These are phyloP conservation scores for Serranus cabrilla DNA, from an alignment of 2,797 vertebrate genomes.

Conservation along the genomic window DNA sequence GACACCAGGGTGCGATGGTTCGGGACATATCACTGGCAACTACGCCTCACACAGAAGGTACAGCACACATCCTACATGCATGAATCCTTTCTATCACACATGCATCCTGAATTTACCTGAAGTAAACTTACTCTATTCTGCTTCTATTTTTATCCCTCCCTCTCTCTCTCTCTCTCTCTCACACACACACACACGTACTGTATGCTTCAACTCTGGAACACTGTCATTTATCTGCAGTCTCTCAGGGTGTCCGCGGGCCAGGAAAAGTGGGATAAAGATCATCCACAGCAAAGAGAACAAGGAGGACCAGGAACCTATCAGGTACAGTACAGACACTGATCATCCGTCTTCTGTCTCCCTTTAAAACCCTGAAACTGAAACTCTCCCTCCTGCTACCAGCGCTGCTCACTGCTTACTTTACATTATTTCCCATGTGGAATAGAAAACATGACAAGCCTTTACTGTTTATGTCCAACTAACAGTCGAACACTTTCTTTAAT, in stretches of 20 bases:
- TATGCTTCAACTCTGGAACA: slow-evolving; percentile 34
- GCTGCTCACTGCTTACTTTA: slow-evolving; percentile 13
- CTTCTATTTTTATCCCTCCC: background rate
- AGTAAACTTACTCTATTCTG: background rate
- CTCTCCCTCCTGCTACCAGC: slow-evolving; percentile 19
- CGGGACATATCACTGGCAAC: slow-evolving; percentile 99
- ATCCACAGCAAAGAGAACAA: slow-evolving; percentile 99
- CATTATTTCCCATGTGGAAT: slow-evolving; percentile 27
- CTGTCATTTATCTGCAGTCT: slow-evolving; percentile 88
- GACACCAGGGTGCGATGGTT: slow-evolving; percentile 98
- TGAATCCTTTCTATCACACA: background rate
- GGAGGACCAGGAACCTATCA: slow-evolving; percentile 99
- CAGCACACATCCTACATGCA: slow-evolving; percentile 5
- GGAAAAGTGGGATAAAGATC: slow-evolving; percentile 99
- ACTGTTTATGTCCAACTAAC: no score
- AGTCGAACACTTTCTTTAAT: no score
- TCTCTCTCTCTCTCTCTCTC: background rate
- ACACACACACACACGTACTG: background rate
- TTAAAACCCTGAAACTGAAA: slow-evolving; percentile 27
- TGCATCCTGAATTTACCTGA: background rate
- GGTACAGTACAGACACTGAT: slow-evolving; percentile 82
- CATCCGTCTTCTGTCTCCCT: slow-evolving; percentile 59
- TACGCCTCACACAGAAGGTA: slow-evolving; percentile 99
- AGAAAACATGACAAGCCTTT: no score
- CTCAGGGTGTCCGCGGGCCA: slow-evolving; percentile 98